Evolutionary conservation across 2,888 invertebrate species (phyloP), one percentile per base, ranked within the genome.

Genomic region (Zaprionus lineosus): DNA sequence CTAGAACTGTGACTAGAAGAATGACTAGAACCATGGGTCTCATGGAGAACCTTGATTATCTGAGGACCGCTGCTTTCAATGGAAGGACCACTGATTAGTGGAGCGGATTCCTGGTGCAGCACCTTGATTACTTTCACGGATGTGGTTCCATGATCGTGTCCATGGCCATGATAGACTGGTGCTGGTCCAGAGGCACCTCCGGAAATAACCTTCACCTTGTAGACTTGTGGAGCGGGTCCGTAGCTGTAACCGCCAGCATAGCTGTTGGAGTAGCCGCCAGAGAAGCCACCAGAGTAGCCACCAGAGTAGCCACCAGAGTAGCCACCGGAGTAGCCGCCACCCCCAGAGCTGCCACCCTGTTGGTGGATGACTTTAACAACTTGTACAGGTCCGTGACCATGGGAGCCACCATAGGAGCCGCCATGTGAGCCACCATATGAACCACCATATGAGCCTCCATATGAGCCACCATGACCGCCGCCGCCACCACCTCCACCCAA

Each of bases 121-220:
- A 86, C 65, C 50, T 77, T 81, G 56, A 86, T 84, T 0, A 84
- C 86, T 40, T 74, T 74, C 1, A 84, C 77, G 19, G 85, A 46
- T 9, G 24, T 16, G 11, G 52, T 51, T 24, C 44, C 65, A 29
- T 44, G 58, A 2, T 53, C 52, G n/a, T 52, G 47, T 8, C 43
- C 48, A 18, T 56, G 50, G 4, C 28, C 36, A 3, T 62, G 61
- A 19, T 65, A 64, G 40, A 47, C 48, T 18, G 66, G 68, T 1
- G 37, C 85, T 16, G 63, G 57, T 3, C 55, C 67, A 3, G 31
- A 34, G 12, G 21, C 44, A 5, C 61, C 64, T 7, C 71, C 67
- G 2, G 84, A 84, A 43, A 87, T 73, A 18, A 85, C 86, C 51
- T 86, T 81, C 18, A 82, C 84, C 28, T 82, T 74, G 68, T 74